phyloP scores from a whole-genome alignment of 2,888 invertebrate species.

The Acanthoscelides obtectus region DNA sequence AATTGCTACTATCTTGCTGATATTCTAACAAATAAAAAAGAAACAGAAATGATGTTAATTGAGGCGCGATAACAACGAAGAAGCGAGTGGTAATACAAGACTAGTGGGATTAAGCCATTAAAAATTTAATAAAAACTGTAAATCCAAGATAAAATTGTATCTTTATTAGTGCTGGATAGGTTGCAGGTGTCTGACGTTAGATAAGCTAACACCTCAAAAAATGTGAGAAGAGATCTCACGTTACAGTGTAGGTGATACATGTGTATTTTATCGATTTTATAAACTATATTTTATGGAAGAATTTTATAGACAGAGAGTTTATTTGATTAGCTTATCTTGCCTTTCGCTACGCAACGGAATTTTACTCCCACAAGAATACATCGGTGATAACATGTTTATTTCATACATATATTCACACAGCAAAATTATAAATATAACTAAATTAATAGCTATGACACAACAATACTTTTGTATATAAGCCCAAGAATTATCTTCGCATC shows the following conservation, averaged over 20 bases:
- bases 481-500: no score
- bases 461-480: no score
- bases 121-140: conserved; percentile 2
- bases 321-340: neutral
- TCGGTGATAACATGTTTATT: no score
- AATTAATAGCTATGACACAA: no score
- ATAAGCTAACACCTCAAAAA: neutral
- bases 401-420: no score
- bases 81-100: neutral
- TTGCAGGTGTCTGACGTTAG: neutral
- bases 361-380: neutral
- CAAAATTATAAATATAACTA: no score
- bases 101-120: conserved; percentile 4
- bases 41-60: neutral
- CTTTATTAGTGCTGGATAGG: neutral
- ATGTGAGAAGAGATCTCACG: neutral
- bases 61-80: neutral
- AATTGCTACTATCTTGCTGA: neutral
- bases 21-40: neutral
- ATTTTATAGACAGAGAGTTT: neutral
- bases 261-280: neutral
- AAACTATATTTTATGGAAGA: neutral
- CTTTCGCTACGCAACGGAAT: neutral
- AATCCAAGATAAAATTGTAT: conserved; percentile 3
- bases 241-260: neutral